phyloP scores from a whole-genome alignment of 2,888 invertebrate species.

The Chrysolina haemoptera region DNA sequence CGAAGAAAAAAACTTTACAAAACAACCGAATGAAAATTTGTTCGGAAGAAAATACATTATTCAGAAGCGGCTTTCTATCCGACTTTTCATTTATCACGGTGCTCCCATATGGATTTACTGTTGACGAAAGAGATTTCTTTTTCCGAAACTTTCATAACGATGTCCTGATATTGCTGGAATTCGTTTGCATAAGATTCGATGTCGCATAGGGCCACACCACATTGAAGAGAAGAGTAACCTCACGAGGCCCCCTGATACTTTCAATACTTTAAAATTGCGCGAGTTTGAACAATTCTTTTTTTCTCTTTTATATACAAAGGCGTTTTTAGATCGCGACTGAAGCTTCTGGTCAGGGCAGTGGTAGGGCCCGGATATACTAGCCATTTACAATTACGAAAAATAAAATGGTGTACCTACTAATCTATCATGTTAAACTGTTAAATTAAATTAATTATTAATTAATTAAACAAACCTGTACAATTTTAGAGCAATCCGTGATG shows the following conservation, averaged over 20 bases:
- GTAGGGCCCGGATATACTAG: too few species aligned
- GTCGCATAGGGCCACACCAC: neutral
- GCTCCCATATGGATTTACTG: conserved; percentile 32
- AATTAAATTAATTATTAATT: too few species aligned
- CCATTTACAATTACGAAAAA: too few species aligned
- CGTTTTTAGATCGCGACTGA: too few species aligned
- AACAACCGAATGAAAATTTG: conserved; percentile 37
- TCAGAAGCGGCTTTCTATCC: conserved; percentile 30
- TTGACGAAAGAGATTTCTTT: conserved; percentile 36
- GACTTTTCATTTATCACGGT: conserved; percentile 40
- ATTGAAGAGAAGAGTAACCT: neutral
- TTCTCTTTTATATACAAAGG: too few species aligned
- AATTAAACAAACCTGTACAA: too few species aligned
- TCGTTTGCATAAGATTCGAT: conserved; percentile 10
- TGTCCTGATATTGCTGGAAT: conserved; percentile 8
- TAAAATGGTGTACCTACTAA: too few species aligned
- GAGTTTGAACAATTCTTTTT: too few species aligned
- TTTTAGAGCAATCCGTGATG: too few species aligned
- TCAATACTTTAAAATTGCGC: too few species aligned
- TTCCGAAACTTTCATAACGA: conserved; percentile 33
- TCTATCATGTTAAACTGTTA: too few species aligned
- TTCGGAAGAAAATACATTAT: conserved; percentile 33
- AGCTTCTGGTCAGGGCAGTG: too few species aligned
- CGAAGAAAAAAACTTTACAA: conserved; percentile 24
- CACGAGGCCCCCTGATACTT: neutral